phyloP scores from a whole-genome alignment of 2,888 invertebrate species.

The Cantharis rufa region DNA sequence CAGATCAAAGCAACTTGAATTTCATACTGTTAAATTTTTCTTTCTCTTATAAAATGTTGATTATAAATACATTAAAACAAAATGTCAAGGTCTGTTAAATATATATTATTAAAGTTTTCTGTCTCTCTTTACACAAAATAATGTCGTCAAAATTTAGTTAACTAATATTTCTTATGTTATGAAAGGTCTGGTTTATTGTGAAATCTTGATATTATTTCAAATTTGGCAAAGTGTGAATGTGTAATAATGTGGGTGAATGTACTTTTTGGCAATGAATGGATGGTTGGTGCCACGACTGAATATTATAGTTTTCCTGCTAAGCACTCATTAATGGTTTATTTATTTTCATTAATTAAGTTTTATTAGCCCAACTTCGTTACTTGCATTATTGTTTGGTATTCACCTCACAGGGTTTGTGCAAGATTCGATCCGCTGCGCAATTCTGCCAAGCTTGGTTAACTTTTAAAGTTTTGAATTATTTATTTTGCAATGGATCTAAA shows the following conservation, averaged over 20 bases:
- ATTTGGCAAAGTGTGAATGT: neutral
- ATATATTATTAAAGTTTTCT: neutral
- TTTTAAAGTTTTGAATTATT: neutral
- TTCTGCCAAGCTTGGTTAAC: neutral
- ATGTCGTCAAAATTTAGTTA: neutral
- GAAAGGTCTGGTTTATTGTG: neutral
- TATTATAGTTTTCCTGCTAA: neutral
- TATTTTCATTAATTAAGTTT: neutral
- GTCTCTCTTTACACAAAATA: neutral
- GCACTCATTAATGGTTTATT: neutral
- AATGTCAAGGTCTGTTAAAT: conserved; percentile 11
- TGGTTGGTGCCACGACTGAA: neutral
- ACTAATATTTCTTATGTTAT: neutral
- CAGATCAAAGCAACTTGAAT: neutral
- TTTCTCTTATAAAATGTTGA: neutral
- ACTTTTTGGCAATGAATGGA: neutral
- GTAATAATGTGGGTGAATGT: neutral
- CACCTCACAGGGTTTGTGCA: neutral
- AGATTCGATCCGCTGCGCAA: neutral
- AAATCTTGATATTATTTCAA: neutral
- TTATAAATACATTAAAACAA: neutral
- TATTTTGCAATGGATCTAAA: neutral
- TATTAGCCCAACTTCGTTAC: neutral
- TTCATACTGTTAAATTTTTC: neutral
- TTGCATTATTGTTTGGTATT: no score